A percentile compares a stretch with the other conserved stretches of the same genome.
These are phyloP conservation scores for Enteromius trimaculatus DNA, from an alignment of 2,797 vertebrate genomes.

Conservation along the genomic window DNA sequence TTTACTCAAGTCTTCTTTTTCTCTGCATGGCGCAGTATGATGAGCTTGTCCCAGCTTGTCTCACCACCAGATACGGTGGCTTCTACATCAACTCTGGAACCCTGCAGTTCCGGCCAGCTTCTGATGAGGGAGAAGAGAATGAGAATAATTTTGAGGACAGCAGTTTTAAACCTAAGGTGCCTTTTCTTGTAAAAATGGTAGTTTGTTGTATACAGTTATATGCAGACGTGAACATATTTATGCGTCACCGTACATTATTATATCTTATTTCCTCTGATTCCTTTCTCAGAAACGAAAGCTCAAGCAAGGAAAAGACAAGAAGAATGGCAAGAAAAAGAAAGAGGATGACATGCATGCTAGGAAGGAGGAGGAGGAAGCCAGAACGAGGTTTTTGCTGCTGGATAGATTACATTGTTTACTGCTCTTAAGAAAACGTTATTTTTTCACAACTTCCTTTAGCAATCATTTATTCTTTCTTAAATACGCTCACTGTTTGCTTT, in stretches of 20 bases:
- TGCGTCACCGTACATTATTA: not conserved
- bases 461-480: not conserved
- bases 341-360: slow-evolving; percentile 64
- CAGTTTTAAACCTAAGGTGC: slow-evolving; percentile 80
- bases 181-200: not conserved
- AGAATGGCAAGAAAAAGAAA: slow-evolving; percentile 82
- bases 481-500: slow-evolving; percentile 35
- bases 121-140: slow-evolving; percentile 81
- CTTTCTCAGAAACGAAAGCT: slow-evolving; percentile 84
- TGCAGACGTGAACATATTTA: not conserved
- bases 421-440: not conserved
- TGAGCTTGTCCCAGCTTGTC: slow-evolving; percentile 91
- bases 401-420: not conserved
- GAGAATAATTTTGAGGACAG: slow-evolving; percentile 79
- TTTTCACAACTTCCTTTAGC: not conserved
- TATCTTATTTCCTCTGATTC: not conserved
- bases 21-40: slow-evolving; percentile 79
- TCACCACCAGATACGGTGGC: slow-evolving; percentile 91
- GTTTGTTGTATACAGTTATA: not conserved
- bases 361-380: not conserved
- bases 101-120: slow-evolving; percentile 87
- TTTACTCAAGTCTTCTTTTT: not conserved
- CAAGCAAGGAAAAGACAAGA: slow-evolving; percentile 77
- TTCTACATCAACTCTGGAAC: slow-evolving; percentile 95
- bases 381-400: slow-evolving; percentile 16